These are phyloP conservation scores for Acrocera orbiculus DNA, from an alignment of 2,888 invertebrate genomes.

Conservation along the genomic window DNA sequence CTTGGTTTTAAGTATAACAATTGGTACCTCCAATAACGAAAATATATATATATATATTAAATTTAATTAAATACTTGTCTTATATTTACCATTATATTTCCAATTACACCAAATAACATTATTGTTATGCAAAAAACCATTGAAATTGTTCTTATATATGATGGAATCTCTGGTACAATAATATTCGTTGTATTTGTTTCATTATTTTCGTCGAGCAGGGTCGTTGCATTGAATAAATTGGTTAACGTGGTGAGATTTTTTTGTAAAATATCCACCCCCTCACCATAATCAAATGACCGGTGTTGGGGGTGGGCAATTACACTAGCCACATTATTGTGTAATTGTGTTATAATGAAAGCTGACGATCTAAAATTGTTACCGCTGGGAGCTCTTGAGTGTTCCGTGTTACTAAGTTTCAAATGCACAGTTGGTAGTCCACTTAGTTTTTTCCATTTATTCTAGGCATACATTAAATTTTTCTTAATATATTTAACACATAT, in stretches of 20 bases:
- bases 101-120: slow-evolving; percentile 77
- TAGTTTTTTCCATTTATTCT: slow-evolving; percentile 7
- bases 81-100: slow-evolving; percentile 64
- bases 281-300: slow-evolving; percentile 9
- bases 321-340: slow-evolving; percentile 17
- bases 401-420: slow-evolving; percentile 10
- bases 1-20: slow-evolving; percentile 79
- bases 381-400: slow-evolving; percentile 10
- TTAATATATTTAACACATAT: no score
- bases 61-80: no score
- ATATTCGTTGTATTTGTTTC: slow-evolving; percentile 1
- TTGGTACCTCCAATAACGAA: slow-evolving; percentile 39
- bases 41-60: no score
- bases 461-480: no score
- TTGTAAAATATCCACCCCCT: slow-evolving; percentile 13
- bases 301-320: slow-evolving; percentile 16
- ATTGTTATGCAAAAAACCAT: slow-evolving; percentile 77
- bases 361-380: slow-evolving; percentile 13
- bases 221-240: slow-evolving; percentile 13
- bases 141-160: slow-evolving; percentile 73
- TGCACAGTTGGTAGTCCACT: slow-evolving; percentile 4
- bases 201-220: slow-evolving; percentile 12
- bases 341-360: slow-evolving; percentile 18
- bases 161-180: slow-evolving; percentile 44
- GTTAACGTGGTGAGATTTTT: slow-evolving; percentile 16